Evolutionary conservation across 2,888 invertebrate genomes (phyloP), one percentile per base, ranked within the genome.

Genomic region (Halictus ligatus): DNA sequence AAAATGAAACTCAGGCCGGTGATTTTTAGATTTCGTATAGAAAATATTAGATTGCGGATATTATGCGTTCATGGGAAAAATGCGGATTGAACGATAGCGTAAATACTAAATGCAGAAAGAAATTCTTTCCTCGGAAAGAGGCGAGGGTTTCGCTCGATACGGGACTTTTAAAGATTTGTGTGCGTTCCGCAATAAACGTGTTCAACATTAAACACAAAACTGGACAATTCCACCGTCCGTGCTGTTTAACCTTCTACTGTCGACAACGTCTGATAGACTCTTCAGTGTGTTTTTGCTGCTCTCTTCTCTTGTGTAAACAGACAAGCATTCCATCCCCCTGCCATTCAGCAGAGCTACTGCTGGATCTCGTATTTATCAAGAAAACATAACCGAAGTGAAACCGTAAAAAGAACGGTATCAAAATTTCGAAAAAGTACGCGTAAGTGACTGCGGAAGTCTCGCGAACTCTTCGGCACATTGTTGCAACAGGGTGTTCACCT

Each of bases 331-430:
- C 29, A 64, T 15, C 6, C 60, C 29, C 29, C 6, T 13, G 12
- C 25, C 29, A 64, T 64, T 64, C 60, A 64, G 29, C 60, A 29
- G 60, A 25, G 25, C n/a, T 64, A 25, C 25, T 15, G 15, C 35
- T 64, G 60, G 60, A 64, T 29, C 60, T 25, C 60, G 60, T 60
- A 60, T 64, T 64, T 64, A 25, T 64, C 60, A 64, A 64, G 60
- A 64, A 64, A 64, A 64, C 25, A 64, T 64, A 25, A 64, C 29
- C 6, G 29, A 64, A 29, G 60, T 29, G 25, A 64, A 58, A 29
- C 15, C 60, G 29, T n/a, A 25, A 25, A 64, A 64, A 25, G 25
- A 6, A 6, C 25, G 13, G 2, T n/a, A 64, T 64, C 60, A n/a
- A 25, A 5, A 25, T 25, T 64, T 64, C 2, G 60, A 60, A 25